Evolutionary conservation across 2,113 vertebrate genomes (phyloP).

Genomic region (Camelus dromedarius): DNA sequence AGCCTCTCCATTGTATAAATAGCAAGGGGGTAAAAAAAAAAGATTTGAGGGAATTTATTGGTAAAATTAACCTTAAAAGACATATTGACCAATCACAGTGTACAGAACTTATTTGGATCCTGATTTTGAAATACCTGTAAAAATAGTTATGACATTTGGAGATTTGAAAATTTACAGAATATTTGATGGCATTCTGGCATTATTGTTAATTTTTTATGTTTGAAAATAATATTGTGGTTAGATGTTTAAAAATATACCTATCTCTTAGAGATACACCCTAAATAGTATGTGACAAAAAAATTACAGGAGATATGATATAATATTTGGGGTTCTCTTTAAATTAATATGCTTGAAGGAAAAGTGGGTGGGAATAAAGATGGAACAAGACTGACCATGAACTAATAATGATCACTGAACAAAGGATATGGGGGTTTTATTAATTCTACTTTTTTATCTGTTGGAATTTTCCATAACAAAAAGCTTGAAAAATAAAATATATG

Average conservation of each 20-base stretch:
- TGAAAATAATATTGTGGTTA: neutral
- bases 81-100: neutral
- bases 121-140: neutral
- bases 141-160: neutral
- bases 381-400: neutral
- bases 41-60: neutral
- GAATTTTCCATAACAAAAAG: neutral
- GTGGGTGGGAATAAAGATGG: neutral
- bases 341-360: neutral
- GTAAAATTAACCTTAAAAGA: neutral
- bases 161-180: constrained; percentile 20
- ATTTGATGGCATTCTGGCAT: neutral
- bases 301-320: neutral
- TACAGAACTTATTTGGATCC: neutral
- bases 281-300: neutral
- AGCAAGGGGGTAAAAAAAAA: neutral
- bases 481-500: constrained; percentile 15
- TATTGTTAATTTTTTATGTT: neutral
- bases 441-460: neutral
- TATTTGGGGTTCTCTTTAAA: constrained; percentile 29
- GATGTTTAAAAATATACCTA: neutral
- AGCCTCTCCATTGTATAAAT: neutral
- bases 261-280: neutral
- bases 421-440: neutral
- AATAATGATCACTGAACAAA: neutral